These are phyloP conservation scores for Parnassius orleans DNA, from an alignment of 2,888 invertebrate genomes.

Conservation along the genomic window DNA sequence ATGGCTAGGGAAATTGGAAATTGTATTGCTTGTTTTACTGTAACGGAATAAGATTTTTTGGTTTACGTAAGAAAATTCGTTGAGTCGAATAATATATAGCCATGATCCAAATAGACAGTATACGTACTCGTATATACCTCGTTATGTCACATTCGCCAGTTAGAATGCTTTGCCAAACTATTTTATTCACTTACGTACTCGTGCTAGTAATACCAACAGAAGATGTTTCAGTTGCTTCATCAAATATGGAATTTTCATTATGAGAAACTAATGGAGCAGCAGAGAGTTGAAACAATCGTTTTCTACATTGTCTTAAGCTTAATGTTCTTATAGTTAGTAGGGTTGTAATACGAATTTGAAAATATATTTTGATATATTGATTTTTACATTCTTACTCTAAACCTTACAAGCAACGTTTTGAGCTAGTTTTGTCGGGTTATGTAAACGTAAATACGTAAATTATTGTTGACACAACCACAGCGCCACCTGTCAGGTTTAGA, in stretches of 20 bases:
- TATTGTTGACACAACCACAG: no score
- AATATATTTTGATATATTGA: no score
- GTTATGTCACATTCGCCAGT: not conserved
- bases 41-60: slow-evolving; percentile 7
- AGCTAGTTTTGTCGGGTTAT: no score
- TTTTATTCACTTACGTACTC: slow-evolving; percentile 3
- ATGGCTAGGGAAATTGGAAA: not conserved
- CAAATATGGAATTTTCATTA: slow-evolving; percentile 5
- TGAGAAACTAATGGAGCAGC: no score
- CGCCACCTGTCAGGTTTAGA: no score
- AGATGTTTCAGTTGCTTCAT: not conserved
- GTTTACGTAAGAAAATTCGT: slow-evolving; percentile 5
- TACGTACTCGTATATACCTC: not conserved
- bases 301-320: no score
- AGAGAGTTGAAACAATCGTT: no score
- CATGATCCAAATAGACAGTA: slow-evolving; percentile 2
- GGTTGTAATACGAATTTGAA: no score
- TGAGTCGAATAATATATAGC: slow-evolving; percentile 7
- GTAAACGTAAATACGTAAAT: no score
- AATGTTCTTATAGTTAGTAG: no score
- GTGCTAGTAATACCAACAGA: not conserved
- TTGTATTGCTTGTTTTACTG: not conserved
- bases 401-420: no score
- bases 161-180: not conserved
- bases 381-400: no score